Conservation (phyloP, 2,888 invertebrate species). For the Ectemnius cavifrons region DNA sequence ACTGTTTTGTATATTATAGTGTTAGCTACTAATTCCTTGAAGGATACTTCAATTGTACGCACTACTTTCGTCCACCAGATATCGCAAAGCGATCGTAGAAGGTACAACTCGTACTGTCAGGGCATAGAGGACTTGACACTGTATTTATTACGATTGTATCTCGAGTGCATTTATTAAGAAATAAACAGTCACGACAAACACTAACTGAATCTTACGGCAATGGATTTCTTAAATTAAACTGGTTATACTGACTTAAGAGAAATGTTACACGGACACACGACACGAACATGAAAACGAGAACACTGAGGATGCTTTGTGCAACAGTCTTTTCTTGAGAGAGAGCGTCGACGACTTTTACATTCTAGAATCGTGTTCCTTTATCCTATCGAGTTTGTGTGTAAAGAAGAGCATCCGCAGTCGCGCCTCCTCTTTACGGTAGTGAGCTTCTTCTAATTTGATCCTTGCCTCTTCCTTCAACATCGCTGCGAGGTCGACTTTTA, state of each 20-base stretch:
- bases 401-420: constrained; percentile 65
- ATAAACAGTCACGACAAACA: constrained; percentile 34
- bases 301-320: background rate
- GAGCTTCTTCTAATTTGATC: constrained; percentile 67
- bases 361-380: constrained; percentile 52
- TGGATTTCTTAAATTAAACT: too few relatives aligned
- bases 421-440: constrained; percentile 68
- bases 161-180: constrained; percentile 52
- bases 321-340: background rate
- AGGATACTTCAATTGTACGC: too few relatives aligned
- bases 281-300: background rate
- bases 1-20: too few relatives aligned
- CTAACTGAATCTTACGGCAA: too few relatives aligned
- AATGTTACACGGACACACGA: background rate
- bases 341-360: constrained; percentile 1
- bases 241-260: too few relatives aligned
- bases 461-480: constrained; percentile 67
- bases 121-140: background rate
- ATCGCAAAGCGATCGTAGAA: too few relatives aligned
- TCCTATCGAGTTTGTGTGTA: constrained; percentile 65
- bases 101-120: too few relatives aligned
- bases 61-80: too few relatives aligned
- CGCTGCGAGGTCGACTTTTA: constrained; percentile 65
- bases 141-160: constrained; percentile 54
- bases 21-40: too few relatives aligned